Conservation (phyloP, 2,113 vertebrate genomes). For the Rhagologus leucostigma region DNA sequence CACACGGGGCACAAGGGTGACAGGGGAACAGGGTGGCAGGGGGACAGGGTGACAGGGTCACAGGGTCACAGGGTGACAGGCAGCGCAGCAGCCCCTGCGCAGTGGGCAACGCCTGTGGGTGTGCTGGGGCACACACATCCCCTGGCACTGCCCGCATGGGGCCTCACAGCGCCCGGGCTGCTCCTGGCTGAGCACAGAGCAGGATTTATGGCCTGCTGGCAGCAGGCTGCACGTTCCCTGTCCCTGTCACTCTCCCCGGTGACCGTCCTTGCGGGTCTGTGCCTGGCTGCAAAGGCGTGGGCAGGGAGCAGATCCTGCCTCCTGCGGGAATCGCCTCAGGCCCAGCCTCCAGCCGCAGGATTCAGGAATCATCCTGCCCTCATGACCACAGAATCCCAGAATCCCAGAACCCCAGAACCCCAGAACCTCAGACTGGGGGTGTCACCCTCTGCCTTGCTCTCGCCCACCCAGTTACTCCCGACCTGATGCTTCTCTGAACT, state of each 20-base stretch:
- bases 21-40: neutral
- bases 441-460: neutral
- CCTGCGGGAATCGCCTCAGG: neutral
- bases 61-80: no score
- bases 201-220: neutral
- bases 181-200: neutral
- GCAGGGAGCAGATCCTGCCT: neutral
- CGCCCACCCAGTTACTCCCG: rapidly evolving
- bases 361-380: neutral
- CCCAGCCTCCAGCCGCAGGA: rapidly evolving
- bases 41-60: no score
- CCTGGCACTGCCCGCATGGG: neutral
- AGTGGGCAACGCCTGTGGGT: no score
- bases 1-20: rapidly evolving
- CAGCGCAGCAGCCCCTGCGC: no score
- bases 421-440: rapidly evolving
- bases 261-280: neutral
- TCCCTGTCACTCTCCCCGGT: neutral
- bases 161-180: neutral
- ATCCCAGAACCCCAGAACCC: no score
- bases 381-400: rapidly evolving
- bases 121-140: no score
- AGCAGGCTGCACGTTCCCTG: neutral
- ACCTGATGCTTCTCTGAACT: rapidly evolving
- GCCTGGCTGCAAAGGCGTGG: neutral